Evolutionary conservation across 2,797 vertebrate species (phyloP), one percentile per base, ranked within the genome.

Genomic region (Gobionotothen gibberifrons): DNA sequence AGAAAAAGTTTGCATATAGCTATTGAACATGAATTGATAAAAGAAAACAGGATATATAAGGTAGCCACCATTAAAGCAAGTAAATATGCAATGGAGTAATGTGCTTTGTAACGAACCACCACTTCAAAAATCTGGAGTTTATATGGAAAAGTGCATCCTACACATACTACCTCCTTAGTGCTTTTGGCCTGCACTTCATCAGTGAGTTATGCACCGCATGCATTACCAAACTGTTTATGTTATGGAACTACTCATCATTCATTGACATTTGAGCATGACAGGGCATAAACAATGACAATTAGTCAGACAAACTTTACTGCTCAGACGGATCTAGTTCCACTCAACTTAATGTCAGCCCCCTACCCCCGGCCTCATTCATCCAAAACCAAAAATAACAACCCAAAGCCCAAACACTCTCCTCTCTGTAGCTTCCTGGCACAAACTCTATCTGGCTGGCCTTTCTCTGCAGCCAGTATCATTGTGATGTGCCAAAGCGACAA

Each of bases 361-460:
- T 65, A 16, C 39, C 65, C 61, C 60, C 16, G 17, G 43, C 72
- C 76, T 60, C 87, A 87, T 81, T 87, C 85, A 85, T 90, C 90
- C 88, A 69, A 51, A 83, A 87, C 82, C 82, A 78, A 85, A 91
- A 90, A 87, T 87, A 90, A 89, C 87, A 85, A 84, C 83, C 77
- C 90, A 89, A 89, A 89, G 78, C 83, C 85, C 79, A 70, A 83
- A 87, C 84, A 69, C 69, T 84, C 79, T 89, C 83, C 86, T 86
- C 91, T 85, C 76, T 84, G 87, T 72, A 62, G 90, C 85, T 79
- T 76, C 81, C 88, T 93, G 91, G 90, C 92, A 86, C 66, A 0
- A 9, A 1, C 83, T 86, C 79, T 13, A 90, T 89, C 89, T 90
- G 90, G 89, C 90, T 90, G 91, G 91, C 90, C 92, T 93, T 93